Evolutionary conservation across 2,113 vertebrate genomes (phyloP).

Genomic region (Nibea albiflora): DNA sequence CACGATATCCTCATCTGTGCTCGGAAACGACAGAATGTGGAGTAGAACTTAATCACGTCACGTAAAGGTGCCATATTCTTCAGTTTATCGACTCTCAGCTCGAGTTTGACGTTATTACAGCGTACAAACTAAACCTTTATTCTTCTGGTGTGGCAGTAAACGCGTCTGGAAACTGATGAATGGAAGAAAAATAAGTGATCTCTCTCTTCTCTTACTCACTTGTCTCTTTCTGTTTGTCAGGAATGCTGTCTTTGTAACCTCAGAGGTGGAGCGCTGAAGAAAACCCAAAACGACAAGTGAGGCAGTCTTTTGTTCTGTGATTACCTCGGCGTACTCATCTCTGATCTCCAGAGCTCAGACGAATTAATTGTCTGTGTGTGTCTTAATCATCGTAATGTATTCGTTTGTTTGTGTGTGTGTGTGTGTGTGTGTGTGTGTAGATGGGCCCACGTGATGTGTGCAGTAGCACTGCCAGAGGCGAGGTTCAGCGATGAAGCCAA

Average conservation of each 20-base stretch:
- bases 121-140: too few relatives aligned
- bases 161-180: not conserved
- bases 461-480: constrained; percentile 94
- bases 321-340: constrained; percentile 52
- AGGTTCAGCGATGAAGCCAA: constrained; percentile 91
- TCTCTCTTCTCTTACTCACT: not conserved
- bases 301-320: constrained; percentile 57
- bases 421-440: constrained; percentile 74
- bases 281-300: constrained; percentile 94
- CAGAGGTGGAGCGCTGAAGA: constrained; percentile 95
- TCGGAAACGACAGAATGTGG: too few relatives aligned
- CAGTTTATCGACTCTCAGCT: too few relatives aligned
- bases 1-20: too few relatives aligned
- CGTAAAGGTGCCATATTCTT: too few relatives aligned
- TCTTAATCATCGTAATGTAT: constrained; percentile 48
- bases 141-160: too few relatives aligned
- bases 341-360: constrained; percentile 55
- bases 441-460: constrained; percentile 97
- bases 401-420: constrained; percentile 38
- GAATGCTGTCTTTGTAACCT: constrained; percentile 98
- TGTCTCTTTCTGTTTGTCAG: constrained; percentile 75
- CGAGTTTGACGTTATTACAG: too few relatives aligned
- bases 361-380: constrained; percentile 29
- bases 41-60: too few relatives aligned
- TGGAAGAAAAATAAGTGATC: not conserved